Evolutionary conservation across 2,113 vertebrate genomes (phyloP).

Genomic region (Chrysochloris asiatica): DNA sequence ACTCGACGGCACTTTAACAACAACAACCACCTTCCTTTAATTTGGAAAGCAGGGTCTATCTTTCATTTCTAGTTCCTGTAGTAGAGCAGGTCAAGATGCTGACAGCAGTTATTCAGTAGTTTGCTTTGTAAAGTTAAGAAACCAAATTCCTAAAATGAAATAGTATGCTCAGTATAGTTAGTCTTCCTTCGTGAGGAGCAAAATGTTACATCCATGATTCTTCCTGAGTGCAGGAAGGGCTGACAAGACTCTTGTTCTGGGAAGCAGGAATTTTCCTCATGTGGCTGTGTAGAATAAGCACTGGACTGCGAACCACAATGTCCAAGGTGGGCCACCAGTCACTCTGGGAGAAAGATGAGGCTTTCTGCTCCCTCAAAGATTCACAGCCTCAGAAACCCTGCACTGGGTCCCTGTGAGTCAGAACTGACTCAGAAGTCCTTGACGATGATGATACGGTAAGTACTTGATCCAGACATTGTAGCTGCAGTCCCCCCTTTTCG

Average conservation of each 20-base stretch:
- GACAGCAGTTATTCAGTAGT: neutral
- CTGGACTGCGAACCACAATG: no score
- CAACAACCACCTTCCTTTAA: neutral
- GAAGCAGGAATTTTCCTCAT: neutral
- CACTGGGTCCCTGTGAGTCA: no score
- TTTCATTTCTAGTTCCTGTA: conserved; percentile 47
- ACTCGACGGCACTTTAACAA: no score
- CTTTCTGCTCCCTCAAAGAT: no score
- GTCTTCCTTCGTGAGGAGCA: neutral
- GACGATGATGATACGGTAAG: no score
- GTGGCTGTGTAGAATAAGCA: neutral
- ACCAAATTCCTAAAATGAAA: neutral
- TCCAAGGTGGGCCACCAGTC: no score
- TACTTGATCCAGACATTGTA: neutral
- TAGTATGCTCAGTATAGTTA: neutral
- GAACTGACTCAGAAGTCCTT: no score
- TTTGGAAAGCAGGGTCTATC: neutral
- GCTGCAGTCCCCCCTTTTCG: neutral
- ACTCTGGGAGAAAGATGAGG: no score
- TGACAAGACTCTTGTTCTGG: neutral
- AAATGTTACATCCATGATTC: neutral
- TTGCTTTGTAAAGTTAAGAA: neutral
- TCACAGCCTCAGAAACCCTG: no score
- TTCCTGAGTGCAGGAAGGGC: neutral
- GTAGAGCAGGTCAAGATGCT: neutral